Evolutionary conservation across 2,113 vertebrate species (phyloP).

Genomic region (Sturnira hondurensis): DNA sequence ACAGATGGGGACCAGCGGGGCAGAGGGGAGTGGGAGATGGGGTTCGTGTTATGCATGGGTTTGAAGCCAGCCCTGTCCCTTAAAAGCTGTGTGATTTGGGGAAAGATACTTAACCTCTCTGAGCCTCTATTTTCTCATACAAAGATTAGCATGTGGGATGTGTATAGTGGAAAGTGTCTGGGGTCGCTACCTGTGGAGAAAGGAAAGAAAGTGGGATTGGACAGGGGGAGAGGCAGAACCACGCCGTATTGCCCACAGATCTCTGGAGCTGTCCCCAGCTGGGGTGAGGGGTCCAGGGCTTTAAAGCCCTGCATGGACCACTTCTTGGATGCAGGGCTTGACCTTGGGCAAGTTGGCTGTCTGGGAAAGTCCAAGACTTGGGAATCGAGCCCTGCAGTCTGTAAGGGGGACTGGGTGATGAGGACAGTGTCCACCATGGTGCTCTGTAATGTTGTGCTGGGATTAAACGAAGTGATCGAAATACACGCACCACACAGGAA

Average conservation of each 20-base stretch:
- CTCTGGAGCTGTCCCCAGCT: neutral
- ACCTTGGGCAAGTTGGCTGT: neutral
- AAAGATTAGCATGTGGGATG: neutral
- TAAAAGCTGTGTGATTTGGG: neutral
- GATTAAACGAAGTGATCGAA: neutral
- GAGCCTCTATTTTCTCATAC: neutral
- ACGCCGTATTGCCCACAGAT: fast-evolving
- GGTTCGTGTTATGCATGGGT: neutral
- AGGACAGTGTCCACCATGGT: neutral
- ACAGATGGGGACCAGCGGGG: too few relatives aligned
- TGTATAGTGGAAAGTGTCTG: neutral
- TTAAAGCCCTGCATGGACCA: neutral
- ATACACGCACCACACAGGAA: fast-evolving
- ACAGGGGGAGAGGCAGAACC: neutral
- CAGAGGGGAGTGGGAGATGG: too few relatives aligned
- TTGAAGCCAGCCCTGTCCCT: neutral
- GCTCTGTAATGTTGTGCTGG: neutral
- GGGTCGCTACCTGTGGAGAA: neutral
- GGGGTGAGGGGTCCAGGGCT: fast-evolving
- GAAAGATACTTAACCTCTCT: neutral
- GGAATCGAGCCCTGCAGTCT: neutral
- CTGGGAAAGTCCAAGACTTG: neutral
- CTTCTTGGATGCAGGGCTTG: neutral
- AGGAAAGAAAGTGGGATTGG: neutral
- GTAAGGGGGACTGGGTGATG: neutral